phyloP scores from a whole-genome alignment of 2,888 invertebrate species.

The Anoncus sp. region DNA sequence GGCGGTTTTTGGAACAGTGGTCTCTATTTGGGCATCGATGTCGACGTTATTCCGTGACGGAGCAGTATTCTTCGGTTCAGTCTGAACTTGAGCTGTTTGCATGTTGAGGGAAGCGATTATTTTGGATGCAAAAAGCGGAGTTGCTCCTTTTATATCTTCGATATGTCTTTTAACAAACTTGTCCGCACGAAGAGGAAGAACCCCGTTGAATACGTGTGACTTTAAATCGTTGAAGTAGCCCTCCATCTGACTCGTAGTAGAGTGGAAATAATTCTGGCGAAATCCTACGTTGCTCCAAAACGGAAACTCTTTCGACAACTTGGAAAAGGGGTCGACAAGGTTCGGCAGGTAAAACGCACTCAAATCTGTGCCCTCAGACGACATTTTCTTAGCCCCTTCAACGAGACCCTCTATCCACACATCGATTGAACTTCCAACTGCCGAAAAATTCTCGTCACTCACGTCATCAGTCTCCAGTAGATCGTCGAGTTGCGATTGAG shows the following conservation, averaged over 20 bases:
- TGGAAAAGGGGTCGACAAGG: not conserved
- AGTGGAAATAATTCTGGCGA: not conserved
- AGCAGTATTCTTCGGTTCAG: not conserved
- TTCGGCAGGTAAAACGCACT: constrained; percentile 33
- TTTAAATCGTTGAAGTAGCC: constrained; percentile 1
- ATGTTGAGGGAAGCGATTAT: not conserved
- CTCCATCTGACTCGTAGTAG: not conserved
- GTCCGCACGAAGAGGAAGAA: constrained; percentile 1
- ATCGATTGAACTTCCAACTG: not conserved
- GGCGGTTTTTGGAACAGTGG: no score
- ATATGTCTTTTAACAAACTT: constrained; percentile 3
- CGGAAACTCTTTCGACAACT: constrained; percentile 4
- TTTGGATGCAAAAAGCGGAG: constrained; percentile 2
- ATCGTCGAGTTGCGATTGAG: not conserved
- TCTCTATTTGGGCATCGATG: not conserved
- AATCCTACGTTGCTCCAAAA: constrained; percentile 16
- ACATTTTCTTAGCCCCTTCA: constrained; percentile 7
- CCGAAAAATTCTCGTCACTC: not conserved
- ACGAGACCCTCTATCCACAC: constrained; percentile 1
- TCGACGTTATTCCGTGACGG: not conserved
- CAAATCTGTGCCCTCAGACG: constrained; percentile 9
- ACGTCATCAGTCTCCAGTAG: not conserved
- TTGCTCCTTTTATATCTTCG: constrained; percentile 23
- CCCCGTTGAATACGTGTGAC: not conserved
- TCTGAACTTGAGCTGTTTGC: no score